Evolutionary conservation across 2,113 vertebrate genomes (phyloP).

Genomic region (Rhizomys pruinosus): DNA sequence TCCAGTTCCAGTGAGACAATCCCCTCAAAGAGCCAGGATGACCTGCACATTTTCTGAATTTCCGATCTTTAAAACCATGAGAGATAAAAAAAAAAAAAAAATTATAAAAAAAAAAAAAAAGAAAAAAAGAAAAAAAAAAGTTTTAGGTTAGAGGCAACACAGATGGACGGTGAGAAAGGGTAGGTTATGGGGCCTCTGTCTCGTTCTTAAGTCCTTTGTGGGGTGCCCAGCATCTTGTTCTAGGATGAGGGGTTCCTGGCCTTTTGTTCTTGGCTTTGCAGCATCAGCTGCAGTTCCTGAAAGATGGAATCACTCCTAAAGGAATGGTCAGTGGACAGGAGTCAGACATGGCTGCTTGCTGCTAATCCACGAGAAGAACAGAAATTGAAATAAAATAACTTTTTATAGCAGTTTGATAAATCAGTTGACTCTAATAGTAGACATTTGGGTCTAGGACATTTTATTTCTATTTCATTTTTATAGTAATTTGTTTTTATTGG

Average conservation of each 20-base stretch:
- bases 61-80: not conserved
- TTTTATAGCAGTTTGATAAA: constrained; percentile 26
- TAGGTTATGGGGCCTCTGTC: not conserved
- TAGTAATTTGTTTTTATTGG: constrained; percentile 42
- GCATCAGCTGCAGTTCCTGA: not conserved
- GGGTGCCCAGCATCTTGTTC: not conserved
- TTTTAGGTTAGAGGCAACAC: not conserved
- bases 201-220: not conserved
- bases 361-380: not conserved
- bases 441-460: not conserved
- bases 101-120: no score
- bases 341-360: not conserved
- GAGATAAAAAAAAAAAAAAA: no score
- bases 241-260: not conserved
- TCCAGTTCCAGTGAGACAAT: not conserved
- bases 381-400: not conserved
- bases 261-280: not conserved
- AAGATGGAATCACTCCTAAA: not conserved
- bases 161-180: not conserved
- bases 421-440: constrained; percentile 19
- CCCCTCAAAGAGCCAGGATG: not conserved
- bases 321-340: not conserved
- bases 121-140: no score
- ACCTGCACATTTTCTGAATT: not conserved
- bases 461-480: constrained; percentile 39